These are phyloP conservation scores for Drosophila sulfurigaster DNA, from an alignment of 1,140 invertebrate species.

Conservation along the genomic window DNA sequence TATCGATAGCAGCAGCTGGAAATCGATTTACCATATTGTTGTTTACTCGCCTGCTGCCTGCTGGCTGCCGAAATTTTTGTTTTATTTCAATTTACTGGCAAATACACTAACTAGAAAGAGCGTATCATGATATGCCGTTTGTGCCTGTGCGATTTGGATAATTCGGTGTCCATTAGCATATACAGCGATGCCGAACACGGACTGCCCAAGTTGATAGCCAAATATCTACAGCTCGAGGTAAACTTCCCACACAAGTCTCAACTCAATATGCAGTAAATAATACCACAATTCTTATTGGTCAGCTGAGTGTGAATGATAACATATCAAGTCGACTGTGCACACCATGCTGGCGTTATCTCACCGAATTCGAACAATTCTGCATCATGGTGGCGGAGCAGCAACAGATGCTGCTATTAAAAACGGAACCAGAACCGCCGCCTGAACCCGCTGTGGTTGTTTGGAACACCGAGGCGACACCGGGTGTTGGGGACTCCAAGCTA, in stretches of 20 bases:
- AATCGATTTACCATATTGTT: slow-evolving; percentile 32
- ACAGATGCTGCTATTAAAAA: slow-evolving; percentile 58
- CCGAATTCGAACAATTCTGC: slow-evolving; percentile 64
- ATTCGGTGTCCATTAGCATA: slow-evolving; percentile 28
- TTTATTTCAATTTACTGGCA: not conserved
- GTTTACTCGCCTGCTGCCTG: slow-evolving; percentile 32
- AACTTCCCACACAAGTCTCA: not conserved
- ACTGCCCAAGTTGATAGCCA: slow-evolving; percentile 40
- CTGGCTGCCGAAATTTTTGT: not conserved
- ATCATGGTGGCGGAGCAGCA: slow-evolving; percentile 67
- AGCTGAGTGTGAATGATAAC: slow-evolving; percentile 49
- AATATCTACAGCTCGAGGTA: slow-evolving; percentile 49
- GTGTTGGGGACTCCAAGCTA: slow-evolving; percentile 50
- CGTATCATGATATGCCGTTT: slow-evolving; percentile 50
- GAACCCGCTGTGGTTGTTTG: slow-evolving; percentile 67
- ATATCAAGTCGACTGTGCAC: slow-evolving; percentile 61
- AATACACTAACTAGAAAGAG: not conserved
- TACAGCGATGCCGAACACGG: slow-evolving; percentile 20
- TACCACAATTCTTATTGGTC: not conserved
- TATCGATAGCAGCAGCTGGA: slow-evolving; percentile 9
- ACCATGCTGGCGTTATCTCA: slow-evolving; percentile 57
- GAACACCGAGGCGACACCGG: slow-evolving; percentile 56
- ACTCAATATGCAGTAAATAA: not conserved
- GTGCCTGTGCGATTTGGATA: slow-evolving; percentile 47
- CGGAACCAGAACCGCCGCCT: slow-evolving; percentile 55